Conservation (phyloP, 2,888 invertebrate species). For the Subacronicta megacephala region DNA sequence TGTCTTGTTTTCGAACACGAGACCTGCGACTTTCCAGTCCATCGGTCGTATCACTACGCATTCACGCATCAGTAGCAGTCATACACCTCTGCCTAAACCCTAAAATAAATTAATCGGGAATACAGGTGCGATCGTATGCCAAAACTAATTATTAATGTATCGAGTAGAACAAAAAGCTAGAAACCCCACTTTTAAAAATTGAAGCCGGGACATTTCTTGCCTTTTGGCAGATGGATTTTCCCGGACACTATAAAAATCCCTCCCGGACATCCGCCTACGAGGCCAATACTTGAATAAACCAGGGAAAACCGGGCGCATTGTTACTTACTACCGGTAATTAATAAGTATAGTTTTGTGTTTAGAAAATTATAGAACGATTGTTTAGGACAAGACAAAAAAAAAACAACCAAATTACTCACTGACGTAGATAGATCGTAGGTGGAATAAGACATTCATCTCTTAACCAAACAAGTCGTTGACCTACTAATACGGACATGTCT, state of each 20-base stretch:
- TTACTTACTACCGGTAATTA: background rate
- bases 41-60: no score
- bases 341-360: conserved; percentile 1
- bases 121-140: no score
- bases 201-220: no score
- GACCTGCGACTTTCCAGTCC: no score
- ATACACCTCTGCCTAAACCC: no score
- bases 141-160: no score
- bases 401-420: conserved; percentile 25
- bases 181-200: no score
- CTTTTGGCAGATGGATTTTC: background rate
- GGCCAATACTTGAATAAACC: background rate
- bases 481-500: conserved; percentile 20
- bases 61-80: no score
- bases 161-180: no score
- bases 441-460: conserved; percentile 19
- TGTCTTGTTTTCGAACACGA: no score
- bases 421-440: conserved; percentile 25
- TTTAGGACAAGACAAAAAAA: conserved; percentile 21
- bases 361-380: conserved; percentile 21
- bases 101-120: no score
- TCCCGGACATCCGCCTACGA: background rate
- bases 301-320: background rate
- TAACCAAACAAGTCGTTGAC: conserved; percentile 41
- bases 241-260: background rate